Percentiles rank a stretch among this genome's conserved stretches.
Evolutionary conservation across 2,888 invertebrate genomes (phyloP).

Genomic region (Allophyes oxyacanthae): DNA sequence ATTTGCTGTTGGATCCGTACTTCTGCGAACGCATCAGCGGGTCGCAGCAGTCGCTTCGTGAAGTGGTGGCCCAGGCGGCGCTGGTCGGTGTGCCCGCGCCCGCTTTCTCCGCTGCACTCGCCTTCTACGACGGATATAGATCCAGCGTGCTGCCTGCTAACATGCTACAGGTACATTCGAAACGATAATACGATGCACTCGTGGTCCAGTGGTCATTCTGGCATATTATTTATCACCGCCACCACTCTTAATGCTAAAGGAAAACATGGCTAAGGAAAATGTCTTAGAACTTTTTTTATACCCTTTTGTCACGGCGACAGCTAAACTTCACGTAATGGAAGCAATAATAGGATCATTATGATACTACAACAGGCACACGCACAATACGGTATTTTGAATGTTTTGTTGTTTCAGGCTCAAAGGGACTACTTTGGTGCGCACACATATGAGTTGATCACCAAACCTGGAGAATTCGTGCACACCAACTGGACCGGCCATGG

Average conservation of each 20-base stretch:
- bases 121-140: slow-evolving; percentile 99
- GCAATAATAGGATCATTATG: too few species aligned
- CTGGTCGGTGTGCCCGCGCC: slow-evolving; percentile 97
- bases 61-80: slow-evolving; percentile 92
- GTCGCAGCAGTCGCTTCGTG: slow-evolving; percentile 95
- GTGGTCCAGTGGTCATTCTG: too few species aligned
- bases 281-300: too few species aligned
- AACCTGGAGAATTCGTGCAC: slow-evolving; percentile 97
- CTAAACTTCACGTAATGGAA: too few species aligned
- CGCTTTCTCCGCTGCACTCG: slow-evolving; percentile 96
- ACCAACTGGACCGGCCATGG: slow-evolving; percentile 99
- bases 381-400: not conserved
- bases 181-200: too few species aligned
- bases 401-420: slow-evolving; percentile 91
- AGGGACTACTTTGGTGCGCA: slow-evolving; percentile 99
- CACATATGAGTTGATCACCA: slow-evolving; percentile 96
- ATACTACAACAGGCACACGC: too few species aligned
- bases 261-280: too few species aligned
- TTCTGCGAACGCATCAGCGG: slow-evolving; percentile 95
- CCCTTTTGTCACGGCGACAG: too few species aligned
- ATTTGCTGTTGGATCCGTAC: slow-evolving; percentile 97
- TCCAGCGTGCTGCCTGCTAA: slow-evolving; percentile 97
- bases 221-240: too few species aligned
- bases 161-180: slow-evolving; percentile 93
- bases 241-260: too few species aligned